These are phyloP conservation scores for Paratilapia polleni DNA, from an alignment of 2,113 vertebrate genomes.

Conservation along the genomic window DNA sequence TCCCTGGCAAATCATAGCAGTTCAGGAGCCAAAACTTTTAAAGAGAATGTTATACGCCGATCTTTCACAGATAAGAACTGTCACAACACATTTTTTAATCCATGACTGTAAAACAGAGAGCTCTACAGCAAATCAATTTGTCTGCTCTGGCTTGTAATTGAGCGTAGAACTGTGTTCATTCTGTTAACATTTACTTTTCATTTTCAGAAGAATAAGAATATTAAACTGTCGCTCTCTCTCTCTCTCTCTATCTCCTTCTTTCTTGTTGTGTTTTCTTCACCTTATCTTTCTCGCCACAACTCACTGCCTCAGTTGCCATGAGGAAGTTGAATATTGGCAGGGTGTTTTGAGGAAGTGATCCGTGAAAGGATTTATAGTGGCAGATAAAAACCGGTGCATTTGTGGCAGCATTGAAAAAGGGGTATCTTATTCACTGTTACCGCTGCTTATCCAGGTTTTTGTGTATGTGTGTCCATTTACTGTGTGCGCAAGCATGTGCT, in stretches of 20 bases:
- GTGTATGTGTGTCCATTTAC: constrained; percentile 25
- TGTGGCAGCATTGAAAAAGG: constrained; percentile 10
- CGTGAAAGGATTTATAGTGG: constrained; percentile 56
- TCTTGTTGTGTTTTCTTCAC: background rate
- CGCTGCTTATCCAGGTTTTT: constrained; percentile 13
- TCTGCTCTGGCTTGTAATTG: background rate
- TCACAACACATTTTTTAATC: background rate
- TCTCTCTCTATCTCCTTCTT: background rate
- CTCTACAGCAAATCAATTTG: background rate
- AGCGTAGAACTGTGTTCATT: background rate
- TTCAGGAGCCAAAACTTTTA: background rate
- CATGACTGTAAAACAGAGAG: background rate
- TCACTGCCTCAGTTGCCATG: constrained; percentile 42
- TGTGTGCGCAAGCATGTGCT: constrained; percentile 8
- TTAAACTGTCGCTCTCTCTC: background rate
- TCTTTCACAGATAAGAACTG: background rate
- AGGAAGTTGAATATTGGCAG: constrained; percentile 66
- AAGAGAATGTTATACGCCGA: background rate
- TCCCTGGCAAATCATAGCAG: background rate
- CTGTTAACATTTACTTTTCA: background rate
- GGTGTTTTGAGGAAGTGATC: constrained; percentile 66
- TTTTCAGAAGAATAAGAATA: background rate
- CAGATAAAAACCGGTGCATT: constrained; percentile 54
- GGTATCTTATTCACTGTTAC: constrained; percentile 43
- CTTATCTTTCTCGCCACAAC: constrained; percentile 34